Conservation (phyloP, 2,888 invertebrate genomes). For the Ormia ochracea region DNA sequence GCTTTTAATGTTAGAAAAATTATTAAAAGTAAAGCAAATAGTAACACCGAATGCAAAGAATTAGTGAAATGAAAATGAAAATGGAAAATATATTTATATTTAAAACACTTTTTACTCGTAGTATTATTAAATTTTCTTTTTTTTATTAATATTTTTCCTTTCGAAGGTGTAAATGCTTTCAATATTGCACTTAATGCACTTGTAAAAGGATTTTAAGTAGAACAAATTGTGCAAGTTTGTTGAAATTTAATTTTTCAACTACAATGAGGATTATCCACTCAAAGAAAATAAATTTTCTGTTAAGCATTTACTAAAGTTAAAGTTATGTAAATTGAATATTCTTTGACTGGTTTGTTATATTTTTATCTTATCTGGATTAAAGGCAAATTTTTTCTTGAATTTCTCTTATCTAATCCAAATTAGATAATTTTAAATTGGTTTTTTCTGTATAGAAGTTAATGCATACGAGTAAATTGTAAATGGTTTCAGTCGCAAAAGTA, state of each 20-base stretch:
- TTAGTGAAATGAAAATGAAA: slow-evolving; percentile 7
- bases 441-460: no score
- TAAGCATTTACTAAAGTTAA: neutral
- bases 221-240: slow-evolving; percentile 18
- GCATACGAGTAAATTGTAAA: no score
- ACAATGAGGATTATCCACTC: neutral
- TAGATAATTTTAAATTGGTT: no score
- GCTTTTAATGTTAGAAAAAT: slow-evolving; percentile 33
- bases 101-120: slow-evolving; percentile 33
- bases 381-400: no score
- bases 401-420: no score
- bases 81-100: slow-evolving; percentile 5
- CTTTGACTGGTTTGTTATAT: no score
- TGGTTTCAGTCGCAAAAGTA: no score
- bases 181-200: slow-evolving; percentile 35
- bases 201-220: slow-evolving; percentile 35
- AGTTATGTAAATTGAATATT: no score
- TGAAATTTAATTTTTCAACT: neutral
- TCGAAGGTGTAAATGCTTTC: slow-evolving; percentile 24
- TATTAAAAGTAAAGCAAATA: slow-evolving; percentile 2
- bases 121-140: slow-evolving; percentile 1
- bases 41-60: neutral
- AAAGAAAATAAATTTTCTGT: neutral
- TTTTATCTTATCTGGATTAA: no score
- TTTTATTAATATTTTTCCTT: slow-evolving; percentile 4